Percentiles rank a stretch among this genome's conserved stretches.
Conservation (phyloP, 2,113 vertebrate genomes). For the Limnothrissa miodon region DNA sequence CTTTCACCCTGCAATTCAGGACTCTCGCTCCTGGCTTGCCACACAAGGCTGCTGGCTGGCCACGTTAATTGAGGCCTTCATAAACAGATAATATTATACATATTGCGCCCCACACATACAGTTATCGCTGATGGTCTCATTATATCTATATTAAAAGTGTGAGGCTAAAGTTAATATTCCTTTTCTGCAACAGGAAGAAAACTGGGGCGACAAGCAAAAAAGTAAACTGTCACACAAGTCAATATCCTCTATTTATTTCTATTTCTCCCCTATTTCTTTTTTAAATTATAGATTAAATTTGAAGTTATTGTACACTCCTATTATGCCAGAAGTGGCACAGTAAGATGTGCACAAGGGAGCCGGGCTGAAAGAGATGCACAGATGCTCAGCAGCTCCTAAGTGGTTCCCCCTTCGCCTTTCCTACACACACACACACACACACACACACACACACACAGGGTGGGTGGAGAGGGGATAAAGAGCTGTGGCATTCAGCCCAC, state of each 20-base stretch:
- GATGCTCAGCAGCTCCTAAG: neutral
- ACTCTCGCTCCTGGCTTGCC: neutral
- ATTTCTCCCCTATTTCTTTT: too few relatives aligned
- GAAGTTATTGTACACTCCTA: neutral
- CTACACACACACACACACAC: neutral
- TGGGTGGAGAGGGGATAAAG: neutral
- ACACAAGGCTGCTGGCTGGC: neutral
- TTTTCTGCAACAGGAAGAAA: neutral
- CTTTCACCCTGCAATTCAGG: slow-evolving; percentile 43
- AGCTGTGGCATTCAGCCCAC: slow-evolving; percentile 39
- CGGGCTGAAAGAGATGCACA: neutral
- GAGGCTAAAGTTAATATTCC: neutral
- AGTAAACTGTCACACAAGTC: neutral
- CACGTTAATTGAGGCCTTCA: slow-evolving; percentile 4
- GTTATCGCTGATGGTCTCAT: neutral
- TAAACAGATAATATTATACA: neutral
- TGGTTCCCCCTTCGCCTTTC: neutral
- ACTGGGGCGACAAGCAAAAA: too few relatives aligned
- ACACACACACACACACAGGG: neutral
- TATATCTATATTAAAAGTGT: neutral
- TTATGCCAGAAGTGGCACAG: neutral
- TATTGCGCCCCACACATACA: neutral
- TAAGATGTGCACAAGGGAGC: neutral
- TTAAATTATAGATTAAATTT: too few relatives aligned
- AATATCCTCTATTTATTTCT: neutral